Evolutionary conservation across 1,140 invertebrate genomes (phyloP).

Genomic region (Drosophila chauvacae): DNA sequence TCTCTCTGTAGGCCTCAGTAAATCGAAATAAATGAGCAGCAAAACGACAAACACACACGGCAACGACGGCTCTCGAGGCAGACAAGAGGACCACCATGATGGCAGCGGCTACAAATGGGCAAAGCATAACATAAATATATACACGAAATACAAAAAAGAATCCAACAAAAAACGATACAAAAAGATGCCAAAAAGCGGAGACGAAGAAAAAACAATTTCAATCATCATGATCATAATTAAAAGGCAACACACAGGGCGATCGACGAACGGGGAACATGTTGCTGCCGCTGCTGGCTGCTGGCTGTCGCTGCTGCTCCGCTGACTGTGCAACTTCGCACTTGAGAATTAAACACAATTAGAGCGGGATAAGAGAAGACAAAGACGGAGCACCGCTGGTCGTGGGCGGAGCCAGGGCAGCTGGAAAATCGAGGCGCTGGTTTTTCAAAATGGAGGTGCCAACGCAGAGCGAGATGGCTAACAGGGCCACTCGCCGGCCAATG

Average conservation of each 20-base stretch:
- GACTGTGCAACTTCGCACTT: conserved; percentile 82
- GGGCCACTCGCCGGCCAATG: background rate
- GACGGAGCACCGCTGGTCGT: conserved; percentile 11
- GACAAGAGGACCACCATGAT: conserved; percentile 81
- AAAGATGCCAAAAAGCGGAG: conserved; percentile 73
- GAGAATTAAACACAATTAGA: conserved; percentile 79
- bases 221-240: conserved; percentile 82
- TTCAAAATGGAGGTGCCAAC: conserved; percentile 84
- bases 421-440: conserved; percentile 54
- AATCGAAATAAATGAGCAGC: conserved; percentile 73
- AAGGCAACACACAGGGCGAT: conserved; percentile 61
- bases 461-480: conserved; percentile 44
- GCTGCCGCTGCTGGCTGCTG: conserved; percentile 35
- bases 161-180: conserved; percentile 17
- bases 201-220: conserved; percentile 75
- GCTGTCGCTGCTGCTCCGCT: conserved; percentile 43
- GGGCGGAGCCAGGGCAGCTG: conserved; percentile 56
- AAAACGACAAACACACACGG: conserved; percentile 68
- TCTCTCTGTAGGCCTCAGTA: conserved; percentile 19
- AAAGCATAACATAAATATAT: conserved; percentile 63
- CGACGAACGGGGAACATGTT: conserved; percentile 29
- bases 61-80: conserved; percentile 33
- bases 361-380: conserved; percentile 37
- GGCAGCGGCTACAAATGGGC: conserved; percentile 75
- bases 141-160: conserved; percentile 29